Evolutionary conservation across 37 sponge, comb jelly and placozoan genomes (phyloP).

Genomic region (Oopsacas minuta): DNA sequence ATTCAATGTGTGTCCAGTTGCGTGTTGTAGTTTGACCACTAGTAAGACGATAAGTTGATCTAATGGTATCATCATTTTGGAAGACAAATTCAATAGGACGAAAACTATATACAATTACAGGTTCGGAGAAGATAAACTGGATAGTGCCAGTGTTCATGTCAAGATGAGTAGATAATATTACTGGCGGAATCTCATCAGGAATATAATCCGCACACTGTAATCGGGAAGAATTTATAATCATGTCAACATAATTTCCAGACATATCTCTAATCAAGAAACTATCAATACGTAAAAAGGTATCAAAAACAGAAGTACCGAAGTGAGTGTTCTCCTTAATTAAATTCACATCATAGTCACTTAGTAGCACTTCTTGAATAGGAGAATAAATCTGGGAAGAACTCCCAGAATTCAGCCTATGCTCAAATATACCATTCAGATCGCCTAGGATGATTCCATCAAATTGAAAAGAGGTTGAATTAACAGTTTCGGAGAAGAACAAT

Average conservation of each 20-base stretch:
- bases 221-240: not conserved
- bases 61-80: not conserved
- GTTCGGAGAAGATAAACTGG: conserved; percentile 48
- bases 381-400: not conserved
- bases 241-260: not conserved
- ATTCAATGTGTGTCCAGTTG: conserved; percentile 44
- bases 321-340: conserved; percentile 35
- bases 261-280: not conserved
- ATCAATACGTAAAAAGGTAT: not conserved
- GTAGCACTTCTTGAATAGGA: not conserved
- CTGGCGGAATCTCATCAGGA: conserved; percentile 53
- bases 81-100: conserved; percentile 12
- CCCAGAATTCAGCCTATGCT: not conserved
- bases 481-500: conserved; percentile 18
- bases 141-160: conserved; percentile 69
- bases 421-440: not conserved
- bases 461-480: not conserved
- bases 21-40: conserved; percentile 40
- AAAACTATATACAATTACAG: conserved; percentile 31
- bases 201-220: not conserved
- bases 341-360: conserved; percentile 36
- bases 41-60: conserved; percentile 27
- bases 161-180: conserved; percentile 44
- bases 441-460: not conserved
- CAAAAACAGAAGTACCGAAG: conserved; percentile 41